These are phyloP conservation scores for Tetragonisca angustula DNA, from an alignment of 2,888 invertebrate genomes.

Conservation along the genomic window DNA sequence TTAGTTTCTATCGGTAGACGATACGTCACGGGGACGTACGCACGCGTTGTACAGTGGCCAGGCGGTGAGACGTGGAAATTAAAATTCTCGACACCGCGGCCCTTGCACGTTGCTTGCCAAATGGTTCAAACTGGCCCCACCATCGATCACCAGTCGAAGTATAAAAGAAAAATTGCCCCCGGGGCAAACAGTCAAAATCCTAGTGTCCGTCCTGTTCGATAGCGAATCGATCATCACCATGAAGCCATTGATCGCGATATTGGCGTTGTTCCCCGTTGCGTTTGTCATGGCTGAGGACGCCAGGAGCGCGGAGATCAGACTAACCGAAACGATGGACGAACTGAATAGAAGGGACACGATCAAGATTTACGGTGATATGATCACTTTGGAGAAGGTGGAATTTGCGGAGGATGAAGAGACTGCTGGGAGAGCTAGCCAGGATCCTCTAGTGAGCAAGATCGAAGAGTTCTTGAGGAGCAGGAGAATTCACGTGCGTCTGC, in stretches of 20 bases:
- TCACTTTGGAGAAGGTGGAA: conserved; percentile 78
- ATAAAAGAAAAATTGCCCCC: conserved; percentile 81
- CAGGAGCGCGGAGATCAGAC: conserved; percentile 69
- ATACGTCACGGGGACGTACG: conserved; percentile 44
- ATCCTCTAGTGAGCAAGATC: conserved; percentile 78
- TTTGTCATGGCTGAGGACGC: conserved; percentile 19
- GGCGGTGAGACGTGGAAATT: conserved; percentile 71
- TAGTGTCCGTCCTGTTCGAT: conserved; percentile 43
- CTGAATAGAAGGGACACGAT: conserved; percentile 74
- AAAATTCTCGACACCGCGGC: conserved; percentile 79
- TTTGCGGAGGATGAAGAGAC: conserved; percentile 42
- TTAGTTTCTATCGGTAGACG: conserved; percentile 54
- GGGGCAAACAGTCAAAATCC: conserved; percentile 79
- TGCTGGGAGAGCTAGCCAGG: conserved; percentile 60
- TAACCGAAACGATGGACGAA: conserved; percentile 76
- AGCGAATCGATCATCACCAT: conserved; percentile 40
- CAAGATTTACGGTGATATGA: conserved; percentile 76
- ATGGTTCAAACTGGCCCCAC: conserved; percentile 82
- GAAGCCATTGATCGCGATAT: conserved; percentile 42
- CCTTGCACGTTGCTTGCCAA: conserved; percentile 80
- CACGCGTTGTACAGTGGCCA: conserved; percentile 19
- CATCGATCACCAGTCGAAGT: conserved; percentile 70
- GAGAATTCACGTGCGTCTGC: conserved; percentile 76
- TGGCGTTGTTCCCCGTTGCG: conserved; percentile 33
- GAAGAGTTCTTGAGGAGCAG: conserved; percentile 78